Evolutionary conservation across 2,888 invertebrate genomes (phyloP).

Genomic region (Callosobruchus maculatus): DNA sequence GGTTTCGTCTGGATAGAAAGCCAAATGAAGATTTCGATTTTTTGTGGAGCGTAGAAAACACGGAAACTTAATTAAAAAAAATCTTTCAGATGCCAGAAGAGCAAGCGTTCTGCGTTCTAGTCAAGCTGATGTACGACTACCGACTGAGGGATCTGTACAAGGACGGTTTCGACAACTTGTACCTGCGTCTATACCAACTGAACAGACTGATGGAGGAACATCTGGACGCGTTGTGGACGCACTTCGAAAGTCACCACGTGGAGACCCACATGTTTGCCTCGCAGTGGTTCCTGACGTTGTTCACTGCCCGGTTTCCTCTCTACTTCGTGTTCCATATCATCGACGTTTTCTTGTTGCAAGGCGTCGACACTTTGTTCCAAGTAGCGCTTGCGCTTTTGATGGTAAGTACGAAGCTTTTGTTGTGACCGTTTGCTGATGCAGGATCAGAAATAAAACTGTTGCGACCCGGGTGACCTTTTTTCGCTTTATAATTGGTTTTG

Average conservation of each 20-base stretch:
- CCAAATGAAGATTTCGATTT: too few species aligned
- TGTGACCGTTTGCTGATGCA: too few species aligned
- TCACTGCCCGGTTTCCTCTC: slow-evolving; percentile 97
- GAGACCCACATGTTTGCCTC: slow-evolving; percentile 99
- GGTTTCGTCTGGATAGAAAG: too few species aligned
- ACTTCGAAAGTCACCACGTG: slow-evolving; percentile 76
- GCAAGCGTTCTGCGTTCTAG: slow-evolving; percentile 95
- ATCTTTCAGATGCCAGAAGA: slow-evolving; percentile 94
- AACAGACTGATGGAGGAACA: slow-evolving; percentile 92
- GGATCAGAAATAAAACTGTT: too few species aligned
- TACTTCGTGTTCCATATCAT: slow-evolving; percentile 95
- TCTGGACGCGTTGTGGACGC: slow-evolving; percentile 73
- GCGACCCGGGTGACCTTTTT: too few species aligned
- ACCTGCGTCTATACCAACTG: slow-evolving; percentile 91
- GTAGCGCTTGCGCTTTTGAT: slow-evolving; percentile 90
- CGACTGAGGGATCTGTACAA: slow-evolving; percentile 91
- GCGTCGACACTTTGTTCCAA: slow-evolving; percentile 93
- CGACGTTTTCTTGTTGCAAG: slow-evolving; percentile 93
- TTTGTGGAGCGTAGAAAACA: too few species aligned
- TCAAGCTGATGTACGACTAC: slow-evolving; percentile 96
- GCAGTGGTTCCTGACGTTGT: slow-evolving; percentile 99
- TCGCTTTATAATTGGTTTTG: too few species aligned
- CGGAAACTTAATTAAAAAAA: too few species aligned
- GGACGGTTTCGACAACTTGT: slow-evolving; percentile 94
- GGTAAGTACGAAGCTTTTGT: slow-evolving; percentile 55